Percentiles rank a stretch among this genome's conserved stretches.
Evolutionary conservation across 2,797 vertebrate genomes (phyloP).

Genomic region (Pangasius sanitwongsei): DNA sequence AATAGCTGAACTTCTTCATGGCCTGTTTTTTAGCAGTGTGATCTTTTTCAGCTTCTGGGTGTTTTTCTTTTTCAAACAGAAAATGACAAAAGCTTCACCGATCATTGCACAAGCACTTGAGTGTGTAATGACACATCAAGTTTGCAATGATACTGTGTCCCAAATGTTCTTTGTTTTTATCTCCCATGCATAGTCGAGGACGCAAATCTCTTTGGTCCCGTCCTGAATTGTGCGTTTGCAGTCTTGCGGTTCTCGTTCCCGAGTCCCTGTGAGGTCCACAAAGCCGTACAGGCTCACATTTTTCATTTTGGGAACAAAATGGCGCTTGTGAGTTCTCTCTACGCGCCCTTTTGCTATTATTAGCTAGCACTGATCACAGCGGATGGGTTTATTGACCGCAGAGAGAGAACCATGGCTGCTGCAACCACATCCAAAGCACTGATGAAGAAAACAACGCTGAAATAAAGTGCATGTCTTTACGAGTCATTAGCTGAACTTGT

Average conservation of each 20-base stretch:
- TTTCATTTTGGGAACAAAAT: background rate
- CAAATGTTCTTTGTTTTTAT: background rate
- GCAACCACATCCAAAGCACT: background rate
- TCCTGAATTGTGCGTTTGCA: background rate
- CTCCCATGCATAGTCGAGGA: background rate
- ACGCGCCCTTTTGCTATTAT: background rate
- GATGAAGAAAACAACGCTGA: background rate
- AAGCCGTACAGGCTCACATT: background rate
- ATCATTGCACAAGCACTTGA: background rate
- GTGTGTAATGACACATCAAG: background rate
- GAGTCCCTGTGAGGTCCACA: background rate
- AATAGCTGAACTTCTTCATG: background rate
- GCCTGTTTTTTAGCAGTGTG: background rate
- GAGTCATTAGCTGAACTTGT: background rate
- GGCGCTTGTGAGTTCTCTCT: background rate
- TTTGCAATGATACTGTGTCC: too few species aligned
- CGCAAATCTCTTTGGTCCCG: background rate
- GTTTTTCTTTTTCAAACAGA: background rate
- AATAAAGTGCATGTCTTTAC: background rate
- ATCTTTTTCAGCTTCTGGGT: background rate
- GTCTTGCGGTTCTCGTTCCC: background rate
- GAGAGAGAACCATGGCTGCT: background rate
- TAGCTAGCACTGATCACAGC: constrained; percentile 11
- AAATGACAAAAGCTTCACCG: background rate
- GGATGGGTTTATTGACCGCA: background rate